Base-by-base conservation (phyloP, 1,140 invertebrate genomes). In the Zaprionus vittiger region DNA sequence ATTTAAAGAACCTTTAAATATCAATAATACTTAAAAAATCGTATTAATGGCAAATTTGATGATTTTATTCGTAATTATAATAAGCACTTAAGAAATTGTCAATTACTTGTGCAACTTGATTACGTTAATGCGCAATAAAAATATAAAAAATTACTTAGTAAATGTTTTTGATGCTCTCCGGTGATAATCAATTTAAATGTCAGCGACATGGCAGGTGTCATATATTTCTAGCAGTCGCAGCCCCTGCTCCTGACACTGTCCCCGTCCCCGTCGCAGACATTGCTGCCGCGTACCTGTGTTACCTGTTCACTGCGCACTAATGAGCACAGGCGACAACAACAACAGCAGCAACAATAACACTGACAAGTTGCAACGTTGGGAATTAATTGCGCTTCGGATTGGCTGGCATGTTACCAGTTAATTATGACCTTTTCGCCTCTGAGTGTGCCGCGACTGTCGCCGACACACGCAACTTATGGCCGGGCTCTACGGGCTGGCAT, bases 311-410 rank as follows among this genome's bases (percentile, higher is more conserved):
- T 57, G 70, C 47, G 71, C 81, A 80, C 80, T 86, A 83, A 85
- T 85, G 83, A 85, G 64, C 83, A 83, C 66, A 49, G 55, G 49
- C 66, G 20, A 63, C 80, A 65, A 54, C 65, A 66, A 77, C 67
- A 71, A 69, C 76, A 71, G 52, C 61, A 74, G 75, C 69, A 62
- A 66, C 64, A 69, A 57, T 63, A 69, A 72, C 62, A 73, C 74
- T 57, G 84, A 89, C 81, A 83, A 73, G 73, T 81, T 89, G 80
- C 78, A 81, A 65, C 74, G 77, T 61, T 73, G 37, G 64, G 68
- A 89, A 83, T 89, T 81, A 87, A 89, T 89, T 83, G 78, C 56
- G 57, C 67, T 54, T 62, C 52, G 72, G 84, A 89, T 71, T 76
- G 83, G 78, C 56, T 84, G 68, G 81, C 68, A 64, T 89, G 83